A percentile compares a stretch with the other conserved stretches of the same genome.
Conservation (phyloP, 2,888 invertebrate genomes). For the Pandemis cinnamomeana region DNA sequence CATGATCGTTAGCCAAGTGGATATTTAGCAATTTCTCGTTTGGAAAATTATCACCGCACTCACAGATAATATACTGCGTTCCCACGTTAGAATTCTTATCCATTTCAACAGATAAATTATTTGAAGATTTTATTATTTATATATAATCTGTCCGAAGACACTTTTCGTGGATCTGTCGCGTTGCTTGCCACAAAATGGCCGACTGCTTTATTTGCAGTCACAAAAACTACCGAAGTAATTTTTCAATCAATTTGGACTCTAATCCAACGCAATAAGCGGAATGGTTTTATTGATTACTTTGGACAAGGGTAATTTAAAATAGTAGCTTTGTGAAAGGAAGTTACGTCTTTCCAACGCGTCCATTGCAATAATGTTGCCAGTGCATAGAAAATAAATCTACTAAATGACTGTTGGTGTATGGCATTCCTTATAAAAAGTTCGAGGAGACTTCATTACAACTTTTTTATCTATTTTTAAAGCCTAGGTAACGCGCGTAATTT, state of each 20-base stretch:
- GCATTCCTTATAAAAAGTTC: neutral
- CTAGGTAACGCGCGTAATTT: too few relatives aligned
- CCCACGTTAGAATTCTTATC: conserved; percentile 31
- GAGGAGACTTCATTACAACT: neutral
- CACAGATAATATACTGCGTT: conserved; percentile 41
- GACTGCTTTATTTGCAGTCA: conserved; percentile 9
- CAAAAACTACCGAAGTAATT: too few relatives aligned
- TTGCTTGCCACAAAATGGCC: conserved; percentile 32
- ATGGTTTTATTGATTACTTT: neutral
- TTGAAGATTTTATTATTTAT: conserved; percentile 35
- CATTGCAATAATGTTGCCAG: conserved; percentile 22
- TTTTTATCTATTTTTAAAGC: neutral
- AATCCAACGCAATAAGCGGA: accelerated
- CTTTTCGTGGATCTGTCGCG: conserved; percentile 41
- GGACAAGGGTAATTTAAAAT: neutral
- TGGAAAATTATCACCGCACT: conserved; percentile 40
- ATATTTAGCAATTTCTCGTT: conserved; percentile 33
- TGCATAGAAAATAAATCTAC: conserved; percentile 18
- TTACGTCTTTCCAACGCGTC: conserved; percentile 19
- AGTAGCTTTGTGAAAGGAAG: conserved; percentile 25
- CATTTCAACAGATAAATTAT: conserved; percentile 38
- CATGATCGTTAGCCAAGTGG: conserved; percentile 29
- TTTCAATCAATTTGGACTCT: neutral
- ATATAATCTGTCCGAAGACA: conserved; percentile 37
- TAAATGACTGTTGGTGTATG: conserved; percentile 12